Evolutionary conservation across 2,888 invertebrate genomes (phyloP).

Genomic region (Lypha dubia): DNA sequence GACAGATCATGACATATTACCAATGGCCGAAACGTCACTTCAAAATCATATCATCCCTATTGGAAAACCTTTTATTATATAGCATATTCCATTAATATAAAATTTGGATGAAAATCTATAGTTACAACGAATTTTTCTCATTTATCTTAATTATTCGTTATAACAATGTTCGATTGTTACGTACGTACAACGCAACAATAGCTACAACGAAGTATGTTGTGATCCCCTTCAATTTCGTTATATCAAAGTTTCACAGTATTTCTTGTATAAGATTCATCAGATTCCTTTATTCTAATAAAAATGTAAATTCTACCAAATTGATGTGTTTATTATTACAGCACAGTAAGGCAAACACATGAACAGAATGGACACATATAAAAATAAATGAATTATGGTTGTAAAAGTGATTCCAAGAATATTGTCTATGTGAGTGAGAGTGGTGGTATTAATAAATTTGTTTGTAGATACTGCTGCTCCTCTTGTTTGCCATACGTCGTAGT

Average conservation of each 20-base stretch:
- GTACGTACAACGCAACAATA: too few species aligned
- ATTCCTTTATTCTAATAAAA: constrained; percentile 40
- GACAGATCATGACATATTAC: too few species aligned
- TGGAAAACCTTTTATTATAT: too few species aligned
- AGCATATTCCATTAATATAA: too few species aligned
- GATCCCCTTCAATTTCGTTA: too few species aligned
- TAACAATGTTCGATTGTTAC: too few species aligned
- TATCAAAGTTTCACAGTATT: constrained; percentile 35
- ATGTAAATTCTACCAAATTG: constrained; percentile 55
- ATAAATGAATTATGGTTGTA: constrained; percentile 52
- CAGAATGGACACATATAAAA: not conserved
- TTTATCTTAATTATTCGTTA: too few species aligned
- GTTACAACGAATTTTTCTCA: too few species aligned
- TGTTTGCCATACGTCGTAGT: constrained; percentile 12
- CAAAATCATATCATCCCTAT: too few species aligned
- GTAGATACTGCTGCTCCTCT: constrained; percentile 23
- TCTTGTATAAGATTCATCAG: not conserved
- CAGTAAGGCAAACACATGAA: constrained; percentile 11
- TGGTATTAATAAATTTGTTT: not conserved
- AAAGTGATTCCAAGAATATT: not conserved
- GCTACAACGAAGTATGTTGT: not conserved
- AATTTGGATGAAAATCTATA: too few species aligned
- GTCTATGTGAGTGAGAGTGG: not conserved
- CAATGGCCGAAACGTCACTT: too few species aligned
- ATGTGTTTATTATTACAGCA: constrained; percentile 70